phyloP scores from a whole-genome alignment of 2,113 vertebrate genomes.

The Psittacara wagleri region DNA sequence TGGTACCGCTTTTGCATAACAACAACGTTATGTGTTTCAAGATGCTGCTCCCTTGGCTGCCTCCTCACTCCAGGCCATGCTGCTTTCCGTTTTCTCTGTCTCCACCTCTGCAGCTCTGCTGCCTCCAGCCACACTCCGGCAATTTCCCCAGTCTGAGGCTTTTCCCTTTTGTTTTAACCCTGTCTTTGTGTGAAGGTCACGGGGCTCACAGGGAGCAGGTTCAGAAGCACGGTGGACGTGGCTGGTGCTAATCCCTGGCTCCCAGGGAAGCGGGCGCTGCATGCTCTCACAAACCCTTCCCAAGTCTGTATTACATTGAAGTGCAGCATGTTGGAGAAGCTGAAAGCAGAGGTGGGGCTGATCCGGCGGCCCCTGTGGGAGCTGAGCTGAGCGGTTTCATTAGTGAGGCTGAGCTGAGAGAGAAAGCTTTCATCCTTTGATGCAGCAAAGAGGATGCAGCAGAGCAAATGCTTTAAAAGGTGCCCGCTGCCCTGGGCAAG shows the following conservation, averaged over 20 bases:
- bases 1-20: neutral
- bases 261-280: neutral
- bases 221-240: neutral
- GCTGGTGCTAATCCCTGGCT: neutral
- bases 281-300: neutral
- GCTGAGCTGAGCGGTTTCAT: neutral
- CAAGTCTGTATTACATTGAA: rapidly evolving
- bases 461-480: neutral
- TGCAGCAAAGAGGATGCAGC: neutral
- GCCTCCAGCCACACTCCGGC: neutral
- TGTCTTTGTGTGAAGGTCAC: neutral
- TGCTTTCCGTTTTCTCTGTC: neutral
- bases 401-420: neutral
- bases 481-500: neutral
- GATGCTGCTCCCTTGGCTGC: neutral
- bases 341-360: neutral
- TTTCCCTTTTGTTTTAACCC: neutral
- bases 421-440: neutral
- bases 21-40: neutral
- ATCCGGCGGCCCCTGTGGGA: neutral
- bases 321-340: neutral
- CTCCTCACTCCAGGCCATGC: neutral
- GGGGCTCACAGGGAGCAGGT: neutral
- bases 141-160: neutral
- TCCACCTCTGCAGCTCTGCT: rapidly evolving